A percentile compares a stretch with the other conserved stretches of the same genome.
Evolutionary conservation across 2,797 vertebrate genomes (phyloP).

Genomic region (Sphenopsis melanotis): DNA sequence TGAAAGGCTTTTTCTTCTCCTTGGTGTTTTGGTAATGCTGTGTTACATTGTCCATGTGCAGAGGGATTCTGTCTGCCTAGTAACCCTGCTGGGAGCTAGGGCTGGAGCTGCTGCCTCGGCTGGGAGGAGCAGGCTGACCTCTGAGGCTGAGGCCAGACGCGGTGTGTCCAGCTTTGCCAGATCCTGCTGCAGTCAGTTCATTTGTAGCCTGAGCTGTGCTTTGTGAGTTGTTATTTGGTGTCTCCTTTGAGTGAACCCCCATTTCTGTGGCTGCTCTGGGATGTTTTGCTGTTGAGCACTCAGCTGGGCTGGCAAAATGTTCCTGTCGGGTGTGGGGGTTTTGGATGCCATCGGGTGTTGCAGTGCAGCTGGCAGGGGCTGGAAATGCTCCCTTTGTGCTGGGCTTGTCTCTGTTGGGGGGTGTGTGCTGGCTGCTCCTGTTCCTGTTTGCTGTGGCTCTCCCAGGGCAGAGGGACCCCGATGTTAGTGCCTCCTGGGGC

Average conservation of each 20-base stretch:
- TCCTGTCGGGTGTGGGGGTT: neutral
- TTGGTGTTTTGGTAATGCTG: no score
- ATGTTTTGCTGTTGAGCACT: neutral
- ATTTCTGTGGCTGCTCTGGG: neutral
- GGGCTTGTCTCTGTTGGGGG: neutral
- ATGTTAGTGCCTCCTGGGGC: rapidly evolving
- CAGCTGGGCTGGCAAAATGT: neutral
- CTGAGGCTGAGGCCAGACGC: rapidly evolving
- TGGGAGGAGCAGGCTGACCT: neutral
- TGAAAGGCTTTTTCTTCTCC: neutral
- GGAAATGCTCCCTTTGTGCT: neutral
- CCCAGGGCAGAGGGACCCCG: neutral
- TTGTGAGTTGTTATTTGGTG: neutral
- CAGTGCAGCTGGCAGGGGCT: neutral
- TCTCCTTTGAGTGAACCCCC: neutral
- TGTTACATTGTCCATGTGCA: rapidly evolving
- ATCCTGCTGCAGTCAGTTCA: rapidly evolving
- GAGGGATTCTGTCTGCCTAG: neutral
- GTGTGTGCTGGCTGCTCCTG: neutral
- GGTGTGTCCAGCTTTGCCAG: neutral
- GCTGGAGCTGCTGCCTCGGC: neutral
- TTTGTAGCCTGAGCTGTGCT: neutral
- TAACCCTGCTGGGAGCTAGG: neutral
- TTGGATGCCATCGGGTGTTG: rapidly evolving
- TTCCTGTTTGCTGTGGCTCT: rapidly evolving